phyloP scores from a whole-genome alignment of 1,140 invertebrate species.

The Pogonomyrmex barbatus region DNA sequence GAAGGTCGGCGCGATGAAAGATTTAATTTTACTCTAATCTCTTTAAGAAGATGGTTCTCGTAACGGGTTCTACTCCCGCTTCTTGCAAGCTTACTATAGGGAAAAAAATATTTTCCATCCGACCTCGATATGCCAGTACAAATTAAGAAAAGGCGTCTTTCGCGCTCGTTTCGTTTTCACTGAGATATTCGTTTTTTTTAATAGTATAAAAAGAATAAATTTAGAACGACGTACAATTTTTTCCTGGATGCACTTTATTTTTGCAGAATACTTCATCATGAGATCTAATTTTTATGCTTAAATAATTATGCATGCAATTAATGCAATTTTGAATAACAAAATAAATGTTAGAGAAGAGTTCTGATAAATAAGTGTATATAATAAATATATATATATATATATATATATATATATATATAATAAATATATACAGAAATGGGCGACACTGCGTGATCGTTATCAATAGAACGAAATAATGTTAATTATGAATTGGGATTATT shows the following conservation, averaged over 20 bases:
- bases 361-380: not conserved
- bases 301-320: conserved; percentile 17
- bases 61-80: conserved; percentile 33
- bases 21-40: conserved; percentile 70
- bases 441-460: not conserved
- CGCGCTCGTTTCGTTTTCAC: conserved; percentile 23
- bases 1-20: conserved; percentile 55
- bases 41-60: conserved; percentile 50
- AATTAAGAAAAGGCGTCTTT: conserved; percentile 52
- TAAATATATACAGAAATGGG: not conserved
- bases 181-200: conserved; percentile 20
- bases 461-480: conserved; percentile 1
- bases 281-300: not conserved
- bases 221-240: conserved; percentile 48
- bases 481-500: conserved; percentile 31
- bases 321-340: not conserved
- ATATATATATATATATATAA: no score
- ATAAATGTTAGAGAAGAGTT: not conserved
- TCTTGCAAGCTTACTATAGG: conserved; percentile 32
- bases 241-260: conserved; percentile 34
- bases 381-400: no score
- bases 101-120: conserved; percentile 56
- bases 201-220: conserved; percentile 54
- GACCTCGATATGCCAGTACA: conserved; percentile 38
- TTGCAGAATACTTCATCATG: not conserved